Conservation (phyloP, 2,888 invertebrate species). For the Trilocha varians region DNA sequence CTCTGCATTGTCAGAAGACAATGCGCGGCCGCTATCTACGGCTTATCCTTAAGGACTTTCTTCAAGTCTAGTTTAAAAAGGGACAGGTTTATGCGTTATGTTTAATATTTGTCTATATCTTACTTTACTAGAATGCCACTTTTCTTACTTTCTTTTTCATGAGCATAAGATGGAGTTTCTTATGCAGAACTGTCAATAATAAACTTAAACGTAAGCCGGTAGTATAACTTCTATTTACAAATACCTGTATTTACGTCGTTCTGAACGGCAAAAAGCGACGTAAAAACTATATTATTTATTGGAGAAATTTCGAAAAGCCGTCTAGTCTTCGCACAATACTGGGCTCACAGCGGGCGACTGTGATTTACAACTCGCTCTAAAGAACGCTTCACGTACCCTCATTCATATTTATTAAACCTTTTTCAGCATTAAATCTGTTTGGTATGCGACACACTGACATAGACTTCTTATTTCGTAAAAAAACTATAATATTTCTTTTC, state of each 20-base stretch:
- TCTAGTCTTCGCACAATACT: slow-evolving; percentile 18
- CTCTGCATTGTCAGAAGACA: too few relatives aligned
- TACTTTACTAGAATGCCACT: too few relatives aligned
- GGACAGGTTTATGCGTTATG: too few relatives aligned
- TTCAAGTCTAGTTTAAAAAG: too few relatives aligned
- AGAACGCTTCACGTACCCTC: slow-evolving; percentile 31
- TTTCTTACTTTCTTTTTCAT: too few relatives aligned
- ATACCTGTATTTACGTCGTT: background rate
- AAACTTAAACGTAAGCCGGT: too few relatives aligned
- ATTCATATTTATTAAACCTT: slow-evolving; percentile 66
- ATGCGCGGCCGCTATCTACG: too few relatives aligned
- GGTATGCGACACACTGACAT: slow-evolving; percentile 34
- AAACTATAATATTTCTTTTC: background rate
- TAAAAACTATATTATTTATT: background rate
- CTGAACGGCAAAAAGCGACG: background rate
- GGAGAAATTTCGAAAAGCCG: background rate
- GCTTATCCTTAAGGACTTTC: too few relatives aligned
- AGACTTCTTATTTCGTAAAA: background rate
- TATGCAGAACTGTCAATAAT: too few relatives aligned
- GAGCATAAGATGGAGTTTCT: too few relatives aligned
- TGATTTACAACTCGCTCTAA: slow-evolving; percentile 44
- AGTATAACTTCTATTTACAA: too few relatives aligned
- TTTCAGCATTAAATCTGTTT: slow-evolving; percentile 49
- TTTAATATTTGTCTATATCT: too few relatives aligned
- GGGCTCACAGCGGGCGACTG: slow-evolving; percentile 59